phyloP scores from a whole-genome alignment of 2,888 invertebrate species.

The Drosophila mulleri region DNA sequence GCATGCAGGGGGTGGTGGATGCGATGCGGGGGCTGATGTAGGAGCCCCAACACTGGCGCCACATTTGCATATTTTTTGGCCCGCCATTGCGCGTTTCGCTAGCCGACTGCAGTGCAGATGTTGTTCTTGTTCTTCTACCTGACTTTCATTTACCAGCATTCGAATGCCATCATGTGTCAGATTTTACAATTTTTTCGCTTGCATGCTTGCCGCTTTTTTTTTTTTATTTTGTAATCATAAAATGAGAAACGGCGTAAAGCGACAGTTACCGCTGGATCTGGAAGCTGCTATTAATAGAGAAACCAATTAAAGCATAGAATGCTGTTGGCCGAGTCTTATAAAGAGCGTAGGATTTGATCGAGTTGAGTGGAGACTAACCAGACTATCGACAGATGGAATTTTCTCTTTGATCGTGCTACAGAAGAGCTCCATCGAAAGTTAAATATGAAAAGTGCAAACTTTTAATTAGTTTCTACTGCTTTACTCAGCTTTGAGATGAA shows the following conservation, averaged over 20 bases:
- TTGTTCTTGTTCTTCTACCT: constrained; percentile 32
- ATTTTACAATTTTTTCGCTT: constrained; percentile 29
- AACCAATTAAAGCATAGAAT: constrained; percentile 8
- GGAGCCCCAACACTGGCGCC: constrained; percentile 11
- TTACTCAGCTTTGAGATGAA: not conserved
- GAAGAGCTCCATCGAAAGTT: constrained; percentile 1
- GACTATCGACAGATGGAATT: not conserved
- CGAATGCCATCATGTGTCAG: constrained; percentile 45
- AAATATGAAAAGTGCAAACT: not conserved
- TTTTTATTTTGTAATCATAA: constrained; percentile 23
- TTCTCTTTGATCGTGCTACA: not conserved
- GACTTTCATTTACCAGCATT: constrained; percentile 39
- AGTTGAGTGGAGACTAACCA: not conserved
- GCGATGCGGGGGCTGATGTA: not conserved
- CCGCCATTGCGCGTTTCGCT: constrained; percentile 40
- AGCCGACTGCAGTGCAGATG: constrained; percentile 14
- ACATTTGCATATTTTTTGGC: constrained; percentile 37
- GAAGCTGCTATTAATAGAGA: constrained; percentile 10
- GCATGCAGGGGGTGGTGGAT: constrained; percentile 7
- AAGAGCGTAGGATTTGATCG: not conserved
- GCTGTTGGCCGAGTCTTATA: not conserved
- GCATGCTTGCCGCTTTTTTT: constrained; percentile 13
- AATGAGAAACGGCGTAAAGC: constrained; percentile 14
- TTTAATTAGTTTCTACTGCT: constrained; percentile 2
- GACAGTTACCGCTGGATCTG: not conserved